phyloP scores from a whole-genome alignment of 2,888 invertebrate genomes.

The Gerris lacustris region DNA sequence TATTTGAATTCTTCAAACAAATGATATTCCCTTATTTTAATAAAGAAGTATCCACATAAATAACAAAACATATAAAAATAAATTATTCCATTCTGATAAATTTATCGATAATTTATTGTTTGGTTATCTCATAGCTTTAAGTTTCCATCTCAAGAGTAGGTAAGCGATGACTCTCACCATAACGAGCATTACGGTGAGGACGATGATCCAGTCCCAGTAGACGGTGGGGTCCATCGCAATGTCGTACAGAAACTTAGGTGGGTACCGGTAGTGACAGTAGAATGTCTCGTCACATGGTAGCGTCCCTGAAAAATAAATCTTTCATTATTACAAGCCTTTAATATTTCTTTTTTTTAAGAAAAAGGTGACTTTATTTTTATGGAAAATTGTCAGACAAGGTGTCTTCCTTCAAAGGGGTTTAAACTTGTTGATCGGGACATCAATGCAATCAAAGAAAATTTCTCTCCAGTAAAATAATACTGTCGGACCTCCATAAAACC shows the following conservation, averaged over 20 bases:
- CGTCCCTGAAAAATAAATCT: slow-evolving; percentile 31
- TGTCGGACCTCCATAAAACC: too few species aligned
- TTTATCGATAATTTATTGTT: neutral
- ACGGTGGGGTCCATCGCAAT: slow-evolving; percentile 68
- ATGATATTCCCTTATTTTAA: too few species aligned
- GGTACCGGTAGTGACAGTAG: slow-evolving; percentile 70
- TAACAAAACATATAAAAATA: neutral
- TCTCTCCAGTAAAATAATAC: too few species aligned
- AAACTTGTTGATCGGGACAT: too few species aligned
- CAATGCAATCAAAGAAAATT: too few species aligned
- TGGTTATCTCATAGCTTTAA: slow-evolving; percentile 51
- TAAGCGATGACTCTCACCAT: slow-evolving; percentile 54
- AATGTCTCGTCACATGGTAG: slow-evolving; percentile 60
- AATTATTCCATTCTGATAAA: neutral
- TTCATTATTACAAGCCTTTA: too few species aligned
- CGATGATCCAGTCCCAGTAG: slow-evolving; percentile 71
- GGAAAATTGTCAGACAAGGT: too few species aligned
- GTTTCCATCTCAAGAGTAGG: slow-evolving; percentile 63
- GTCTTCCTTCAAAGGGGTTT: too few species aligned
- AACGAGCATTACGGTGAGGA: slow-evolving; percentile 54
- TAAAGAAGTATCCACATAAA: too few species aligned
- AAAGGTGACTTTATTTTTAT: too few species aligned
- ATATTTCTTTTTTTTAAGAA: too few species aligned
- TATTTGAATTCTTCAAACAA: too few species aligned
- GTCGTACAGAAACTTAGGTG: slow-evolving; percentile 65